These are phyloP conservation scores for Amphilophus citrinellus DNA, from an alignment of 2,113 vertebrate species.

Conservation along the genomic window DNA sequence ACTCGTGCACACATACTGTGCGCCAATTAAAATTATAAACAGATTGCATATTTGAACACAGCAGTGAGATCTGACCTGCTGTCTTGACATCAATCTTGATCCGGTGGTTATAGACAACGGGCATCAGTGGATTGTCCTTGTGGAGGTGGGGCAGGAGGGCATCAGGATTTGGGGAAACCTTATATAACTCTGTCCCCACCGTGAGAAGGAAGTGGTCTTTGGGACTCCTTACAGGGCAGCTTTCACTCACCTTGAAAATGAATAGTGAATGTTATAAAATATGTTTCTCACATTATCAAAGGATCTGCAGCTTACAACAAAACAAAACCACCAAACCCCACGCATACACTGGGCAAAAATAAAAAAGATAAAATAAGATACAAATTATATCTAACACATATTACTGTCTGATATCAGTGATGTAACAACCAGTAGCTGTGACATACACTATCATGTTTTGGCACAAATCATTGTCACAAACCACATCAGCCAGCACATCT, in stretches of 20 bases:
- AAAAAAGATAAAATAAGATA: no score
- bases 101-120: slow-evolving; percentile 69
- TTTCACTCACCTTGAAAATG: slow-evolving; percentile 71
- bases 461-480: no score
- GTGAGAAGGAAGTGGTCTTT: slow-evolving; percentile 86
- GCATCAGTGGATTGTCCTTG: slow-evolving; percentile 60
- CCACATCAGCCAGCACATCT: no score
- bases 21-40: neutral
- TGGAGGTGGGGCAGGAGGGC: slow-evolving; percentile 79
- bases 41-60: neutral
- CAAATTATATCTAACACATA: no score
- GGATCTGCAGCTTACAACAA: neutral
- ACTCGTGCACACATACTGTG: neutral
- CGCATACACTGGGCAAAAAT: neutral
- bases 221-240: slow-evolving; percentile 78
- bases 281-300: neutral
- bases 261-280: neutral
- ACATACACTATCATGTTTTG: no score
- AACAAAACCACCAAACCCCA: no score
- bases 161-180: slow-evolving; percentile 72
- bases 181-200: slow-evolving; percentile 81
- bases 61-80: slow-evolving; percentile 53
- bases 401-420: no score
- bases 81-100: slow-evolving; percentile 69
- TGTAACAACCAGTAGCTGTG: no score